Evolutionary conservation across 2,113 vertebrate genomes (phyloP).

Genomic region (Strix aluco): DNA sequence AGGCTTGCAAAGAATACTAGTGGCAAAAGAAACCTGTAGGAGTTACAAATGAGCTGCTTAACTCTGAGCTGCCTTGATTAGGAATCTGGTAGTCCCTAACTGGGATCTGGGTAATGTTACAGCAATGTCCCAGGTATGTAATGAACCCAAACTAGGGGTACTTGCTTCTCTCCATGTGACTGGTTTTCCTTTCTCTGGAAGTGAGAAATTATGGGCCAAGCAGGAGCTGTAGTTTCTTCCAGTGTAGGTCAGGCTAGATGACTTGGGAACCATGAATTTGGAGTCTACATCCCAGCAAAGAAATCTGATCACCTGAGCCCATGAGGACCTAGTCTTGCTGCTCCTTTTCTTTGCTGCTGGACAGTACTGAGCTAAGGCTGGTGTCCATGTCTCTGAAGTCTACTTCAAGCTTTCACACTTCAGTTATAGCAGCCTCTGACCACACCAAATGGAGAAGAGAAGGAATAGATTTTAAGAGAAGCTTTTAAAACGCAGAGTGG

Average conservation of each 20-base stretch:
- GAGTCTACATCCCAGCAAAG: not conserved
- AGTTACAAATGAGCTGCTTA: not conserved
- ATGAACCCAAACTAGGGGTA: not conserved
- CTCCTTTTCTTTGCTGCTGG: not conserved
- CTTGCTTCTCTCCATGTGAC: not conserved
- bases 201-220: not conserved
- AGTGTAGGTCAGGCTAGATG: not conserved
- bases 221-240: not conserved
- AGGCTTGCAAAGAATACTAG: not conserved
- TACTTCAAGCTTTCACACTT: not conserved
- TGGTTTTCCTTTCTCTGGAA: not conserved
- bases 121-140: not conserved
- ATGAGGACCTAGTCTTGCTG: not conserved
- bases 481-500: not conserved
- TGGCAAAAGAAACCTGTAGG: not conserved
- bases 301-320: not conserved
- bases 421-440: not conserved
- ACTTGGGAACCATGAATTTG: not conserved
- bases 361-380: not conserved
- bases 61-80: not conserved
- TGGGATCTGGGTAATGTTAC: not conserved
- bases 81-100: no score
- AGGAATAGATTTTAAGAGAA: not conserved
- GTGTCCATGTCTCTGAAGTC: not conserved
- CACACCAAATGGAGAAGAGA: not conserved